Evolutionary conservation across 2,888 invertebrate species (phyloP).

Genomic region (Seladonia tumulorum): DNA sequence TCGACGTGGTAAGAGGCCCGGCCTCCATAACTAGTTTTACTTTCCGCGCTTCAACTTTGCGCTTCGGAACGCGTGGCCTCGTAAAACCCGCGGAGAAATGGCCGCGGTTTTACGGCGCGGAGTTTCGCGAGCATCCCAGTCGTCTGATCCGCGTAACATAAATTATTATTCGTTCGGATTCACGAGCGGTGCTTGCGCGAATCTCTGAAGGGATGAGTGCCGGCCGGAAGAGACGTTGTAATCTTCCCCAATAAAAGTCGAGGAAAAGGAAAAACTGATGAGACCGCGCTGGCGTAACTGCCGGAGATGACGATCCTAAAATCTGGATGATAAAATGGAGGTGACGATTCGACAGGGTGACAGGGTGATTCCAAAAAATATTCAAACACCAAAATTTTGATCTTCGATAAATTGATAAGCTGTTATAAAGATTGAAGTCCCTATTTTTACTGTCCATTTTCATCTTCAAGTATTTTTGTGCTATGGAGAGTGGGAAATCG

Average conservation of each 20-base stretch:
- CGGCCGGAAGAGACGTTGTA: not conserved
- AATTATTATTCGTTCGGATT: slow-evolving; percentile 18
- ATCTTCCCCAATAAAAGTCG: not conserved
- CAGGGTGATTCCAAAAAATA: too few species aligned
- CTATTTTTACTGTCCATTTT: too few species aligned
- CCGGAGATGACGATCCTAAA: too few species aligned
- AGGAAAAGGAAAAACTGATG: not conserved
- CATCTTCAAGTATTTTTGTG: too few species aligned
- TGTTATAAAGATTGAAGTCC: too few species aligned
- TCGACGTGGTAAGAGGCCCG: not conserved
- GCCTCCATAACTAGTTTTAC: slow-evolving; percentile 15
- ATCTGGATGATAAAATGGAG: too few species aligned
- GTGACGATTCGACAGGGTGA: too few species aligned
- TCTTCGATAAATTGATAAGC: too few species aligned
- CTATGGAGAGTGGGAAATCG: too few species aligned
- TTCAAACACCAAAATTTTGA: too few species aligned
- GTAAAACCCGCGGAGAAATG: slow-evolving; percentile 21
- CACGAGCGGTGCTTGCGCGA: not conserved
- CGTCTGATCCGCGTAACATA: not conserved
- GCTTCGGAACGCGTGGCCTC: slow-evolving; percentile 9
- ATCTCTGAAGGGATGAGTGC: not conserved
- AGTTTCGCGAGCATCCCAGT: slow-evolving; percentile 22
- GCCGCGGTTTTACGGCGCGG: slow-evolving; percentile 29
- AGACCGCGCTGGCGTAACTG: too few species aligned
- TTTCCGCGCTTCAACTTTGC: not conserved